Percentiles rank a stretch among this genome's conserved stretches.
Conservation (phyloP, 2,113 vertebrate genomes). For the Paramisgurnus dabryanus region DNA sequence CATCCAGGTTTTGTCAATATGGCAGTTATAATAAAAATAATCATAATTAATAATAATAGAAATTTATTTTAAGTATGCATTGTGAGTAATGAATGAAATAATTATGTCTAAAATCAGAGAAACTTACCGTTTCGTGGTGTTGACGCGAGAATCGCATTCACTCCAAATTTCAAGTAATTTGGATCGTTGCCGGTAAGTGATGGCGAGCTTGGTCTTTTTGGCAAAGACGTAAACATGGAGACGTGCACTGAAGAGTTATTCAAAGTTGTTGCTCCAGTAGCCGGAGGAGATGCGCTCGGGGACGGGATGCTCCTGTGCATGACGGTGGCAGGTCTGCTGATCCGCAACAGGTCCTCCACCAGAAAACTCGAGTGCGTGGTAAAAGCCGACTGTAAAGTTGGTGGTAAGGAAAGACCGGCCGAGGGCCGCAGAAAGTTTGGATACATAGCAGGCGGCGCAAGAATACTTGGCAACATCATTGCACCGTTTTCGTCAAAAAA, state of each 20-base stretch:
- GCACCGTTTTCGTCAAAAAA: conserved; percentile 46
- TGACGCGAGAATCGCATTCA: conserved; percentile 93
- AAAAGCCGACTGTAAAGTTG: conserved; percentile 81
- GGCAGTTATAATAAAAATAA: too few relatives aligned
- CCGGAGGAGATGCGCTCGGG: conserved; percentile 71
- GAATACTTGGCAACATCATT: conserved; percentile 92
- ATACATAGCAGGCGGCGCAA: conserved; percentile 86
- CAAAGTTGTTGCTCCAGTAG: conserved; percentile 61
- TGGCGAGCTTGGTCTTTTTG: conserved; percentile 69
- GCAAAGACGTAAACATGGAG: conserved; percentile 53
- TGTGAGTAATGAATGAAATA: too few relatives aligned
- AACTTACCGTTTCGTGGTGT: conserved; percentile 82
- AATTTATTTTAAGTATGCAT: too few relatives aligned
- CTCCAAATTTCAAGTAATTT: conserved; percentile 92
- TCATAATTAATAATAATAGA: too few relatives aligned
- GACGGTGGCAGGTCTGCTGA: conserved; percentile 81
- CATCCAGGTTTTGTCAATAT: neutral
- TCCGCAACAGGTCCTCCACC: conserved; percentile 89
- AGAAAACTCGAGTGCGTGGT: conserved; percentile 86
- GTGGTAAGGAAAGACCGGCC: conserved; percentile 81
- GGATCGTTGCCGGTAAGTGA: conserved; percentile 71
- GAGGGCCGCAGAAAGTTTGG: conserved; percentile 85
- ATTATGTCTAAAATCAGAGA: neutral
- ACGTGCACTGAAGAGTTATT: conserved; percentile 70
- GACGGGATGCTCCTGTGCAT: conserved; percentile 76